Evolutionary conservation across 2,113 vertebrate genomes (phyloP), one percentile per base, ranked within the genome.

Genomic region (Nothocercus nigrocapillus): DNA sequence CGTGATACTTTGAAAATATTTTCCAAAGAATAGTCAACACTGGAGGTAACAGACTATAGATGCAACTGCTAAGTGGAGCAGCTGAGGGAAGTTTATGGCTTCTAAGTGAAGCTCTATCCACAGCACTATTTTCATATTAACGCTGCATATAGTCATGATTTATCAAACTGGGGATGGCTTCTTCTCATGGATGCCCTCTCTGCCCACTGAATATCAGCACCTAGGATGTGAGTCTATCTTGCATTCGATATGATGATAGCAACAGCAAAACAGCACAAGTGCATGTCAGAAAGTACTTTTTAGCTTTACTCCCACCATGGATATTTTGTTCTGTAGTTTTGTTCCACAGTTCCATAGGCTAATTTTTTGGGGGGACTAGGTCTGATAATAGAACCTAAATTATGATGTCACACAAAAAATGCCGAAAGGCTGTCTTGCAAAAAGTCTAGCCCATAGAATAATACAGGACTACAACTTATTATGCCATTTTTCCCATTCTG

Each of bases 71-170:
- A 82, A 86, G 17, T 34, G 82, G 17, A 90, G 51, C 36, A 76
- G 30, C 14, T 64, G 59, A 75, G 40, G 67, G 25, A 80, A 32
- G 27, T 19, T 27, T 82, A 8, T 84, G 58, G 47, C 66, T 95
- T 91, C 44, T 22, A 79, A 93, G 91, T 88, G 59, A 90, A 59
- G 32, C 59, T 92, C 27, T 47, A 86, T 27, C 40, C 42, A 15
- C 40, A 78, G 22, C 17, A 59, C 5, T 7, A 8, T 70, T 80
- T 58, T 54, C 58, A 5, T 68, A 25, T 83, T 79, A 81, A n/a
- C 1, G 13, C 5, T 82, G 87, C 93, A 68, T 89, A 87, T 89
- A 88, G 94, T 94, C 77, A 90, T 84, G 30, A 54, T 24, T 49
- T 40, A n/a, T 45, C 47, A 51, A 82, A 64, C 5, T 49, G 51